These are phyloP conservation scores for Catotricha subobsoleta DNA, from an alignment of 2,888 invertebrate genomes.

Conservation along the genomic window DNA sequence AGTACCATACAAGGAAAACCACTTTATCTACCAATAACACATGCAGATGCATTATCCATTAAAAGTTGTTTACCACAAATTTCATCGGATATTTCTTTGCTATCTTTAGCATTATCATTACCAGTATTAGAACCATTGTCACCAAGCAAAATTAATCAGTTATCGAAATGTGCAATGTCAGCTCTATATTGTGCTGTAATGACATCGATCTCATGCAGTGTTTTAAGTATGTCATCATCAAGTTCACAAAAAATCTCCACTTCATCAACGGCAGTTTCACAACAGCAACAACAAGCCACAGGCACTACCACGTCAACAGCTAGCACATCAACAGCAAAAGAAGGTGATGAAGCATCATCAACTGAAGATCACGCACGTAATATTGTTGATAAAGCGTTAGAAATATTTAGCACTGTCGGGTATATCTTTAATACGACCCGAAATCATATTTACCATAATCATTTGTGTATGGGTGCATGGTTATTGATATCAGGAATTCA, in stretches of 20 bases:
- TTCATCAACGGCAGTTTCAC: too few species aligned
- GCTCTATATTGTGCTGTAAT: constrained; percentile 65
- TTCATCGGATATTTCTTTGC: constrained; percentile 67
- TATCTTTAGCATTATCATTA: constrained; percentile 60
- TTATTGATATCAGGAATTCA: constrained; percentile 72
- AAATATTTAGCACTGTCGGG: constrained; percentile 67
- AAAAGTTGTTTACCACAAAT: constrained; percentile 53
- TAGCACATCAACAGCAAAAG: constrained; percentile 14
- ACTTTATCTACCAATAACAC: constrained; percentile 44
- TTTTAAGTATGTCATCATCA: constrained; percentile 37
- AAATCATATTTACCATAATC: constrained; percentile 75
- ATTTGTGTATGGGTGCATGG: constrained; percentile 77
- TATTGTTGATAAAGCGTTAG: constrained; percentile 74
- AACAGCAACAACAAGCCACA: constrained; percentile 8
- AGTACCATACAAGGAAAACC: constrained; percentile 40
- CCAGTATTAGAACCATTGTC: constrained; percentile 79
- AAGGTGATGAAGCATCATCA: constrained; percentile 49
- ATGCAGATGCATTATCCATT: constrained; percentile 55
- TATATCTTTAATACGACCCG: constrained; percentile 67
- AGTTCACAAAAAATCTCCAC: constrained; percentile 41
- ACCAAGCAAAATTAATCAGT: constrained; percentile 59
- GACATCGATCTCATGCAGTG: constrained; percentile 45
- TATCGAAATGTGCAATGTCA: constrained; percentile 66
- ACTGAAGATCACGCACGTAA: constrained; percentile 53
- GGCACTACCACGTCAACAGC: constrained; percentile 11